phyloP scores from a whole-genome alignment of 2,113 vertebrate genomes.

The Podiceps cristatus region DNA sequence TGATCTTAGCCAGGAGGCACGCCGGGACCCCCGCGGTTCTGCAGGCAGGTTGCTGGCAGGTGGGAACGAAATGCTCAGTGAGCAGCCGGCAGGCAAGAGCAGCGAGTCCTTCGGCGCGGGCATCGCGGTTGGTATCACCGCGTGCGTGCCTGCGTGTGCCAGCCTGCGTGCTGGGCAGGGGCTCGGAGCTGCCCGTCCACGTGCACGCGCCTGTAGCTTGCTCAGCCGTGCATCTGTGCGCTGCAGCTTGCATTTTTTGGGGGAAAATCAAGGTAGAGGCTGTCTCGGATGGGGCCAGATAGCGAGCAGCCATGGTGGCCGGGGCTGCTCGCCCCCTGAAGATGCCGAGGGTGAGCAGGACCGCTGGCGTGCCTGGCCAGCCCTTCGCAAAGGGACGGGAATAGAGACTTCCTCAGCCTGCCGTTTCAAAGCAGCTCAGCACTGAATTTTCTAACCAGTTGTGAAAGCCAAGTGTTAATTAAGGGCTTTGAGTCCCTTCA shows the following conservation, averaged over 20 bases:
- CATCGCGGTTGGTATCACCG: not conserved
- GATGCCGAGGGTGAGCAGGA: not conserved
- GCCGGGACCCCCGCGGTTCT: not conserved
- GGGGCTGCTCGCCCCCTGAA: fast-evolving
- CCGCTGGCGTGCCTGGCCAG: fast-evolving
- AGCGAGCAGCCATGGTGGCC: fast-evolving
- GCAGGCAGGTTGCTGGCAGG: not conserved
- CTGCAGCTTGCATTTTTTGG: no score
- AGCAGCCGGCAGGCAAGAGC: not conserved
- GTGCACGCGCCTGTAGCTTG: fast-evolving
- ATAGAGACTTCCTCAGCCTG: not conserved
- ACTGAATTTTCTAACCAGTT: not conserved
- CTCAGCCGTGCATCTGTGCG: fast-evolving
- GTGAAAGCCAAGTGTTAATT: not conserved
- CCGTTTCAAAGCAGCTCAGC: not conserved
- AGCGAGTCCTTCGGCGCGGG: not conserved
- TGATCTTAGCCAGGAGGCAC: not conserved
- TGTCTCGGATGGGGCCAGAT: not conserved
- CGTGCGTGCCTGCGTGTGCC: fast-evolving
- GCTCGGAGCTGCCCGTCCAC: fast-evolving
- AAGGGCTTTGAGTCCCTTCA: not conserved
- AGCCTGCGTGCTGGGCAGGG: not conserved
- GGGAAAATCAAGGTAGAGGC: not conserved
- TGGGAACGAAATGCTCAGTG: not conserved
- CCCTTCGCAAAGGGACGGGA: fast-evolving